These are phyloP conservation scores for Drosophila atripex DNA, from an alignment of 2,888 invertebrate species.

Conservation along the genomic window DNA sequence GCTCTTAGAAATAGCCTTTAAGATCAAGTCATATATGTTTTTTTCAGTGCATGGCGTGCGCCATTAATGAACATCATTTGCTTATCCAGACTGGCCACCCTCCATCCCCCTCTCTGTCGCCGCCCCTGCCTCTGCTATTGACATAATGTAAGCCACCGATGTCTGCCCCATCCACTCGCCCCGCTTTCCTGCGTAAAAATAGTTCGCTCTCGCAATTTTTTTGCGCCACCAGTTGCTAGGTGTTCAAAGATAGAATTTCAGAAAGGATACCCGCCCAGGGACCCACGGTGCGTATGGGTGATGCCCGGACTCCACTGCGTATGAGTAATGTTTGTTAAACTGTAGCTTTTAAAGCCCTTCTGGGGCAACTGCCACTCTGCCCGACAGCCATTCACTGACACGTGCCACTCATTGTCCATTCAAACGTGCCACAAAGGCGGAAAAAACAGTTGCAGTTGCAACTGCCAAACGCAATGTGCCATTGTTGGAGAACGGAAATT, in stretches of 20 bases:
- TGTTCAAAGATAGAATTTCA: conserved; percentile 52
- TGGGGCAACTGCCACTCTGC: neutral
- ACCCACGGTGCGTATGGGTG: conserved; percentile 21
- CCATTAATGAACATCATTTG: conserved; percentile 75
- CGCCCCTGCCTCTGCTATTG: conserved; percentile 59
- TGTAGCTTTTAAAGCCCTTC: neutral
- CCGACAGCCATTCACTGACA: conserved; percentile 3
- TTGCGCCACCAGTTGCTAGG: conserved; percentile 64
- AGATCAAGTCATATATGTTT: neutral
- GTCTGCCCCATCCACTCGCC: conserved; percentile 27
- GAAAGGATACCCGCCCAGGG: conserved; percentile 29
- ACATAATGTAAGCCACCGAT: conserved; percentile 71
- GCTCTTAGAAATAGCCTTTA: no score
- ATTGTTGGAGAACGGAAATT: conserved; percentile 60
- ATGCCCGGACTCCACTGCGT: conserved; percentile 16
- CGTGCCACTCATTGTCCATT: conserved; percentile 3
- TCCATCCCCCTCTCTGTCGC: neutral
- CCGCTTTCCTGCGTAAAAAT: conserved; percentile 65
- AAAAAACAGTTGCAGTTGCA: conserved; percentile 16
- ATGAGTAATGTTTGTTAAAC: conserved; percentile 19
- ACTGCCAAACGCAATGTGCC: conserved; percentile 25
- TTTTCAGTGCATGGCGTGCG: conserved; percentile 62
- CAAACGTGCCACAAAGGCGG: conserved; percentile 13
- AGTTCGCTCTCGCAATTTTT: conserved; percentile 52
- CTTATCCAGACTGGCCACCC: conserved; percentile 66